phyloP scores from a whole-genome alignment of 37 sponge, comb jelly and placozoan genomes.

The Trichoplax adhaerens region DNA sequence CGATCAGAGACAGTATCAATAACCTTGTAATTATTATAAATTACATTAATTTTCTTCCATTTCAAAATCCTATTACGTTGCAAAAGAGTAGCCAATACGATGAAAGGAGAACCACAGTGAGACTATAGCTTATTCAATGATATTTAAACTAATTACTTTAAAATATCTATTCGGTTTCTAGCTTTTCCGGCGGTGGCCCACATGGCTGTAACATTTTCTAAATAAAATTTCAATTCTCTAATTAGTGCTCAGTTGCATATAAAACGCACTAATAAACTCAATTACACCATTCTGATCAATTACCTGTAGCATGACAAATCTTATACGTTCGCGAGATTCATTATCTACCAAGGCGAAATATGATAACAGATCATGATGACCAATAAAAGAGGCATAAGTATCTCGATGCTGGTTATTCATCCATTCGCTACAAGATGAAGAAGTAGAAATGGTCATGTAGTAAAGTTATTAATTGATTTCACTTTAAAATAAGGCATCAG shows the following conservation, averaged over 20 bases:
- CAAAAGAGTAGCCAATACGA: too few relatives aligned
- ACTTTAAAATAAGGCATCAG: too few relatives aligned
- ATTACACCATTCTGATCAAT: neutral
- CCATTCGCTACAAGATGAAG: constrained; percentile 59
- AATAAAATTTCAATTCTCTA: constrained; percentile 2
- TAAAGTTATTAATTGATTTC: too few relatives aligned
- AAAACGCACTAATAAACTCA: neutral
- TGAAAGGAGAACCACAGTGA: too few relatives aligned
- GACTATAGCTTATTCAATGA: neutral
- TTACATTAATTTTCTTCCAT: too few relatives aligned
- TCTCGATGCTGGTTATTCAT: constrained; percentile 93
- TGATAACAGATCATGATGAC: constrained; percentile 82
- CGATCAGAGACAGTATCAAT: too few relatives aligned
- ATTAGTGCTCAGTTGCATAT: neutral
- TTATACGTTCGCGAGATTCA: constrained; percentile 77
- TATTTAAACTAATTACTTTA: constrained; percentile 6
- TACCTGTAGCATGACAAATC: constrained; percentile 83
- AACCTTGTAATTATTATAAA: too few relatives aligned
- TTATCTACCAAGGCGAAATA: constrained; percentile 94
- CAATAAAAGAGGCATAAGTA: constrained; percentile 85
- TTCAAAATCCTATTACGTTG: too few relatives aligned
- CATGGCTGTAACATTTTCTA: constrained; percentile 99
- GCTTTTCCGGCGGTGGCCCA: constrained; percentile 90
- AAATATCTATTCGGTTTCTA: constrained; percentile 30
- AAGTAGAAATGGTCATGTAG: too few relatives aligned